Evolutionary conservation across 2,113 vertebrate genomes (phyloP), one percentile per base, ranked within the genome.

Genomic region (Notiomystis cincta): DNA sequence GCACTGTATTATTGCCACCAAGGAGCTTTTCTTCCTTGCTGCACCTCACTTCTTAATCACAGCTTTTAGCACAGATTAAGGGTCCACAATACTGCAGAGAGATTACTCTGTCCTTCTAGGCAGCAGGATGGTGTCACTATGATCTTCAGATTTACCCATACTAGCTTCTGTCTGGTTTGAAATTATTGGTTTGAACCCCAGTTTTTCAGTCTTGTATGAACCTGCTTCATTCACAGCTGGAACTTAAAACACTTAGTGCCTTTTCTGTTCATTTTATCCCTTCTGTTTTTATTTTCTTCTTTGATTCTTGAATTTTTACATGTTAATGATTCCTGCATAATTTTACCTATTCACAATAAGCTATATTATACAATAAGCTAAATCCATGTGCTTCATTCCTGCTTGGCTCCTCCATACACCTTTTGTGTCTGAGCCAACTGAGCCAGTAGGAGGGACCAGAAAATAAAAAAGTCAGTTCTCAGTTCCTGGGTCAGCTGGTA

Each of bases 361-460:
- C n/a, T 42, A 64, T 75, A n/a, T 70, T 60, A 37, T 0, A 12
- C 35, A 87, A 15, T 25, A 73, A 75, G 2, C 2, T 4, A 22
- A 22, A 53, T 77, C n/a, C 10, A 25, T 48, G 9, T 18, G 21
- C n/a, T 82, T 76, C 62, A 62, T 13, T 70, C 33, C 35, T 44
- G 13, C 13, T 30, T 38, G 5, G 8, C 3, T 87, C 7, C 35
- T 77, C 15, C 2, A 1, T 8, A 10, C 2, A 78, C 1, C 12
- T 27, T 79, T 82, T 57, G 20, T 58, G 5, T 18, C 31, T 71
- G 15, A 86, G 42, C 7, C 50, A 69, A 50, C 11, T 66, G 30
- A 75, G 11, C 27, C 9, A 62, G 48, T 9, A 23, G 8, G 45
- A 90, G 28, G 38, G 13, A 80, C 2, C 40, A 50, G 23, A 72